Evolutionary conservation across 92 coral and sea anemone species (phyloP).

Genomic region (Porites evermanni): DNA sequence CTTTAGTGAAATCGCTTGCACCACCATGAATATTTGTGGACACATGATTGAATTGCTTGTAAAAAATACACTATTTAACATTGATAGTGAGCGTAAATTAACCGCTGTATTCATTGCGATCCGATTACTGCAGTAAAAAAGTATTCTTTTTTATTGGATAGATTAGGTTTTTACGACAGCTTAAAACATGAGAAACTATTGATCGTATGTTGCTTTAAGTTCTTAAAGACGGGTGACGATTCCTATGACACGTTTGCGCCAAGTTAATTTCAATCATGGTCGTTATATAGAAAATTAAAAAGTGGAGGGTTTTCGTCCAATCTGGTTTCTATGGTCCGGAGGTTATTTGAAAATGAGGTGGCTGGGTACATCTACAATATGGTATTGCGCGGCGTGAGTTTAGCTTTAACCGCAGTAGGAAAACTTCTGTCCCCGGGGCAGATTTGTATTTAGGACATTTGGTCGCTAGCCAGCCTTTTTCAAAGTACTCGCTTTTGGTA

Average conservation of each 20-base stretch:
- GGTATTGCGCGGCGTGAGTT: conserved; percentile 34
- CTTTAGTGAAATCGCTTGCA: neutral
- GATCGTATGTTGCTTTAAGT: neutral
- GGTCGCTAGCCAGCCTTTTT: neutral
- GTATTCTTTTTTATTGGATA: neutral
- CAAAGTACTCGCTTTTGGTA: neutral
- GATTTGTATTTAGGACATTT: conserved; percentile 33
- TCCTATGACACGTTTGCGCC: conserved; percentile 9
- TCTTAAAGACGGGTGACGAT: neutral
- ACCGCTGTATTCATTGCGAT: conserved; percentile 13
- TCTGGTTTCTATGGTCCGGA: conserved; percentile 2
- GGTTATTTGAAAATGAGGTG: neutral
- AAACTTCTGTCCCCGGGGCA: conserved; percentile 1
- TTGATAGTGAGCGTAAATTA: conserved; percentile 20
- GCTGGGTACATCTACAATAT: neutral
- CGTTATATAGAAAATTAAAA: neutral
- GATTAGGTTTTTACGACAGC: neutral
- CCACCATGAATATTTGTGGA: conserved; percentile 31
- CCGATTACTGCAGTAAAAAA: conserved; percentile 8
- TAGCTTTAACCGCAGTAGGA: conserved; percentile 25
- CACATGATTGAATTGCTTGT: conserved; percentile 37
- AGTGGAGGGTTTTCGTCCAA: neutral
- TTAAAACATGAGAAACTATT: neutral
- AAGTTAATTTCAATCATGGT: conserved; percentile 20
- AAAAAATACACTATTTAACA: conserved; percentile 13